These are phyloP conservation scores for Thymallus thymallus DNA, from an alignment of 2,113 vertebrate genomes.

Conservation along the genomic window DNA sequence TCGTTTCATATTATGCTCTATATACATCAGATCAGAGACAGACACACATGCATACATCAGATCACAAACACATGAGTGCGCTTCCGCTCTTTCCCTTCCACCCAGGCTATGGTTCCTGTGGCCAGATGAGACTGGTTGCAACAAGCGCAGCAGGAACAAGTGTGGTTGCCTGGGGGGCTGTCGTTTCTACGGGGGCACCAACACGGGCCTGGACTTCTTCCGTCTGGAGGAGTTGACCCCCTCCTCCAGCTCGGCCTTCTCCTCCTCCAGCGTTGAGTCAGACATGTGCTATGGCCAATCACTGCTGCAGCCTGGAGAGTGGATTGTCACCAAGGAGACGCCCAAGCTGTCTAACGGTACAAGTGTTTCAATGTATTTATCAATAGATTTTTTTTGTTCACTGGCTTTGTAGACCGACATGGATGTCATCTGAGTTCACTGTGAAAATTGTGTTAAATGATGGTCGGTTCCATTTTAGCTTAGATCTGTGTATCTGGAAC, in stretches of 20 bases:
- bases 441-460: too few species aligned
- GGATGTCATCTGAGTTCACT: too few species aligned
- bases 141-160: constrained; percentile 86
- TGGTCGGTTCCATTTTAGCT: too few species aligned
- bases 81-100: neutral
- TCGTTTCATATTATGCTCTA: too few species aligned
- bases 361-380: constrained; percentile 8
- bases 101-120: constrained; percentile 94
- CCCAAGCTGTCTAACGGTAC: constrained; percentile 88
- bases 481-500: too few species aligned
- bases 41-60: neutral
- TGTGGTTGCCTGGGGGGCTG: constrained; percentile 97
- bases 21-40: too few species aligned
- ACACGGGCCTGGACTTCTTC: constrained; percentile 89
- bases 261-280: constrained; percentile 77
- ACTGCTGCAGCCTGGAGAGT: constrained; percentile 89
- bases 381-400: neutral
- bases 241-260: constrained; percentile 88
- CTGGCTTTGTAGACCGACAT: too few species aligned
- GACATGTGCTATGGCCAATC: constrained; percentile 97
- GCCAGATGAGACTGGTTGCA: constrained; percentile 85
- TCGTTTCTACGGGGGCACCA: constrained; percentile 90
- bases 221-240: constrained; percentile 87
- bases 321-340: constrained; percentile 90
- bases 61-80: neutral